phyloP scores from a whole-genome alignment of 2,888 invertebrate species.

The Phymatocera aterrima region DNA sequence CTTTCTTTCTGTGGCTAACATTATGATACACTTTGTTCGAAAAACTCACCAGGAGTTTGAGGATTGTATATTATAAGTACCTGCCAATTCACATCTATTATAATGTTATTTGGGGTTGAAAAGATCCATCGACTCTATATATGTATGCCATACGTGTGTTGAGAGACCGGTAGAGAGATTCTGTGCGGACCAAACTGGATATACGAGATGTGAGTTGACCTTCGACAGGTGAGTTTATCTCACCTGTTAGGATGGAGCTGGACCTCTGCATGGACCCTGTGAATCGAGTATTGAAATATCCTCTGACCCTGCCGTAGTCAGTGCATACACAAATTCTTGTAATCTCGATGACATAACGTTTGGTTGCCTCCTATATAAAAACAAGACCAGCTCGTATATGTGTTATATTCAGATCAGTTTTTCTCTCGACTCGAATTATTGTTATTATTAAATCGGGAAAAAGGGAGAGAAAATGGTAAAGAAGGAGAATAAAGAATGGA shows the following conservation, averaged over 20 bases:
- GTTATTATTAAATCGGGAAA: neutral
- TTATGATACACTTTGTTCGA: neutral
- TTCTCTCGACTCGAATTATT: neutral
- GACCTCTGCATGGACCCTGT: constrained; percentile 49
- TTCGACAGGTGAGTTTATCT: constrained; percentile 52
- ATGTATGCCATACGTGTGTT: constrained; percentile 20
- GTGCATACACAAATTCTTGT: neutral
- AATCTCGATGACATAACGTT: too few relatives aligned
- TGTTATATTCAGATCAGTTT: constrained; percentile 13
- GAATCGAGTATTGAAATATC: constrained; percentile 25
- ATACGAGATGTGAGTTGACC: constrained; percentile 58
- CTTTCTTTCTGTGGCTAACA: neutral
- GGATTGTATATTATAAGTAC: neutral
- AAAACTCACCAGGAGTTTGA: neutral
- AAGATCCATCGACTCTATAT: constrained; percentile 40
- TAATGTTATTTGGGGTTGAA: constrained; percentile 2
- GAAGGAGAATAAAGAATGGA: constrained; percentile 53
- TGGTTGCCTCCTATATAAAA: too few relatives aligned
- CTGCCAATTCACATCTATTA: neutral
- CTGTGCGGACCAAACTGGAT: constrained; percentile 59
- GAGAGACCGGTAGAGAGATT: constrained; percentile 42
- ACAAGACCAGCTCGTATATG: too few relatives aligned
- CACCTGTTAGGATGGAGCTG: constrained; percentile 52
- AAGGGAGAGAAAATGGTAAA: constrained; percentile 53
- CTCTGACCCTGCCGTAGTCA: constrained; percentile 21